Evolutionary conservation across 2,888 invertebrate genomes (phyloP), one percentile per base, ranked within the genome.

Genomic region (Meiosimyza decipiens): DNA sequence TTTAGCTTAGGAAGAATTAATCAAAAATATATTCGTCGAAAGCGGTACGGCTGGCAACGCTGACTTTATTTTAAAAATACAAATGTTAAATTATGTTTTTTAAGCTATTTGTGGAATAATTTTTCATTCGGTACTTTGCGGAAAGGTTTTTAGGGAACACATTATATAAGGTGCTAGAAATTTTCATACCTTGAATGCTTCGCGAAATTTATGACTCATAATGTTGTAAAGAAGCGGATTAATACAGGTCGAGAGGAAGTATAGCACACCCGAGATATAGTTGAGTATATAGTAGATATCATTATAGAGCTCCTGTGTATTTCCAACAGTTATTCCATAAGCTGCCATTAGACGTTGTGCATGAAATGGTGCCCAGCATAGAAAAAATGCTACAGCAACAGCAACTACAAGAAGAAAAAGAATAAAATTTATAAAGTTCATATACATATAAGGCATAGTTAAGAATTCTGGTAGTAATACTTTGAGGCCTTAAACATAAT

Each of bases 341-440:
- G 94, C 92, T 0, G 95, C 95, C 83, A 96, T 89, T 54, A 97
- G 89, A 68, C 97, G 89, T 86, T 97, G 97, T 13, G 95, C 93
- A 88, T 97, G 97, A 87, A 97, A 97, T 1, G 97, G 97, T 6
- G 94, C 94, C 94, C 94, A 95, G 86, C 95, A 96, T 74, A 95
- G 90, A 87, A 94, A 94, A 86, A 91, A 90, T 9, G 95, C 94
- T 83, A 95, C 92, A 77, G 95, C 95, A 76, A 96, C 92, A 75
- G 95, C 95, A 87, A 96, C 96, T 91, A 91, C 80, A 88, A 87
- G 76, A 72, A 70, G 76, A 77, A 73, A 33, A 73, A 71, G 65
- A 7, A 40, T 3, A 40, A 6, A 9, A 28, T 28, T 28, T 40
- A 5, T 1, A 40, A 40, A 40, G 9, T 40, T 40, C 0, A 40